A percentile compares a stretch with the other conserved stretches of the same genome.
These are phyloP conservation scores for Microdon myrmicae DNA, from an alignment of 2,888 invertebrate genomes.

Conservation along the genomic window DNA sequence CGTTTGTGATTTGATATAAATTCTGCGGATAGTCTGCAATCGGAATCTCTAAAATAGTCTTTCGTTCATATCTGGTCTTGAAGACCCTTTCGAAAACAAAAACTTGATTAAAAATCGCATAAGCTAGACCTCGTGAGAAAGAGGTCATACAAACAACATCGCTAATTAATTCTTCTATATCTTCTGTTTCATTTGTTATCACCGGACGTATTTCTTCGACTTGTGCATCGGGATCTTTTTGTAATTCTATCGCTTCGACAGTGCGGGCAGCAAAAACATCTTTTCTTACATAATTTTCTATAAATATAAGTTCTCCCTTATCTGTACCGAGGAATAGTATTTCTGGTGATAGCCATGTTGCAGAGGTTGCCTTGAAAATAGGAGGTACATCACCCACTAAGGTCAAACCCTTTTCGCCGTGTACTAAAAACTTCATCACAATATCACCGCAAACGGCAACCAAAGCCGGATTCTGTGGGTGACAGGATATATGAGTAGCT, in stretches of 20 bases:
- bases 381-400: slow-evolving; percentile 83
- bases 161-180: slow-evolving; percentile 34
- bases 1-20: slow-evolving; percentile 62
- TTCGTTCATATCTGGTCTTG: slow-evolving; percentile 75
- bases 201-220: neutral
- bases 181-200: slow-evolving; percentile 14
- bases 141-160: slow-evolving; percentile 63
- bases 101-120: slow-evolving; percentile 78
- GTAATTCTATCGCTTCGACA: slow-evolving; percentile 59
- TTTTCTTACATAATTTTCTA: slow-evolving; percentile 87
- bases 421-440: slow-evolving; percentile 74
- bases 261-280: slow-evolving; percentile 71
- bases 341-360: slow-evolving; percentile 86
- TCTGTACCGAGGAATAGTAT: slow-evolving; percentile 79
- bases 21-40: slow-evolving; percentile 59
- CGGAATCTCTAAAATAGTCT: slow-evolving; percentile 72
- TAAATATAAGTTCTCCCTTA: slow-evolving; percentile 79
- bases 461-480: slow-evolving; percentile 75
- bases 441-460: slow-evolving; percentile 72
- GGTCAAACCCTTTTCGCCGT: slow-evolving; percentile 73
- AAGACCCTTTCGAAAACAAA: slow-evolving; percentile 85
- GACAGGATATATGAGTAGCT: slow-evolving; percentile 65
- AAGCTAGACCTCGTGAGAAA: slow-evolving; percentile 78
- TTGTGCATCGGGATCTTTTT: slow-evolving; percentile 56
- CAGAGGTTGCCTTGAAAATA: slow-evolving; percentile 76